Conservation (phyloP, 92 coral and sea anemone genomes). For the Phenganax subtilis region DNA sequence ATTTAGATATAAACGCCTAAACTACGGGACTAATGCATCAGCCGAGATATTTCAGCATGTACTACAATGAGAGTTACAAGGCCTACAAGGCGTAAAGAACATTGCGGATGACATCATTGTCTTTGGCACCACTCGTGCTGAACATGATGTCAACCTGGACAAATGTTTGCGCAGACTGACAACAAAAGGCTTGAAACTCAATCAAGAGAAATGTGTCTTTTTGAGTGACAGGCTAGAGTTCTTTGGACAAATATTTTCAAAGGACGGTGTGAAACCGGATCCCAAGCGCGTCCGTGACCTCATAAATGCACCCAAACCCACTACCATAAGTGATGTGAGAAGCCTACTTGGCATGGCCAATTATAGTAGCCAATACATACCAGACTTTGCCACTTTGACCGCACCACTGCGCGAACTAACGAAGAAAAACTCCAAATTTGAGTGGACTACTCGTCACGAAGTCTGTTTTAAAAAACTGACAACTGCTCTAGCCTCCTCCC, state of each 20-base stretch:
- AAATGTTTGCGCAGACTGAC: not conserved
- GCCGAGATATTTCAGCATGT: conserved; percentile 23
- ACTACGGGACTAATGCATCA: conserved; percentile 13
- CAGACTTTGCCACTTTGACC: not conserved
- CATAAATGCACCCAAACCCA: too few relatives aligned
- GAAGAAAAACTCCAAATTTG: not conserved
- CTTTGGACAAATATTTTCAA: conserved; percentile 10
- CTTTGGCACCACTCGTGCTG: not conserved
- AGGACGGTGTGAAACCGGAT: not conserved
- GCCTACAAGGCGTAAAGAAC: not conserved
- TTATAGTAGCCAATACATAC: conserved; percentile 1
- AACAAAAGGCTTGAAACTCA: not conserved
- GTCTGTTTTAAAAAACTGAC: too few relatives aligned
- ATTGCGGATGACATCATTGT: not conserved
- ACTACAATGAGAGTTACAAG: not conserved
- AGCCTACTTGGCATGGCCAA: conserved; percentile 1
- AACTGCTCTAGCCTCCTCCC: too few relatives aligned
- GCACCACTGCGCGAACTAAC: not conserved
- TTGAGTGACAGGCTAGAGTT: not conserved
- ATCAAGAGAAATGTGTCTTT: not conserved
- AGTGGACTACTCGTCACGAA: not conserved
- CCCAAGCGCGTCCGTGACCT: not conserved
- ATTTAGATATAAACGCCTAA: conserved; percentile 12
- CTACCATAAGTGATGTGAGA: not conserved
- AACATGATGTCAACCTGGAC: conserved; percentile 3